Percentiles rank a stretch among this genome's conserved stretches.
phyloP scores from a whole-genome alignment of 2,888 invertebrate species.

The Deilephila porcellus region DNA sequence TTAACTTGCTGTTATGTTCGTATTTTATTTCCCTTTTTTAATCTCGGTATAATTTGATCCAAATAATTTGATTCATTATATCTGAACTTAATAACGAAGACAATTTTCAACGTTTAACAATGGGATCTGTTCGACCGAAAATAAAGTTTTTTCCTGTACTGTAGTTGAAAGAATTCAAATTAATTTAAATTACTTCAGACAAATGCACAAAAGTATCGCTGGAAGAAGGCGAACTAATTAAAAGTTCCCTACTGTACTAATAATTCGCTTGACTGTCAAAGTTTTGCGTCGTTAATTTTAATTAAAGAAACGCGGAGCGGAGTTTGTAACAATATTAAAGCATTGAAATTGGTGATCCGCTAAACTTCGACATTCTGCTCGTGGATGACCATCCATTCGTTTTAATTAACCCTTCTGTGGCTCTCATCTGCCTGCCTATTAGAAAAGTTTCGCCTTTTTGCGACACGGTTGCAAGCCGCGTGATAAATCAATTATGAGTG shows the following conservation, averaged over 20 bases:
- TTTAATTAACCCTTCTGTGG: constrained; percentile 80
- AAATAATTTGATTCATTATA: constrained; percentile 5
- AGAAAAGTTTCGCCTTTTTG: constrained; percentile 67
- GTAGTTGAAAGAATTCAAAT: constrained; percentile 69
- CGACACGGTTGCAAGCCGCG: constrained; percentile 53
- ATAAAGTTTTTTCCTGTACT: constrained; percentile 30
- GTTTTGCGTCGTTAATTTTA: constrained; percentile 85
- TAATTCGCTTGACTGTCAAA: constrained; percentile 85
- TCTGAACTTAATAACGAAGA: not conserved
- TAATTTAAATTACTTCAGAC: constrained; percentile 77
- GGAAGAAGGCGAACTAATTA: constrained; percentile 81
- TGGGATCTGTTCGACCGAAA: constrained; percentile 21
- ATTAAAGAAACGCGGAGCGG: constrained; percentile 82
- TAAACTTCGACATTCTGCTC: constrained; percentile 80
- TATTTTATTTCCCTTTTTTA: constrained; percentile 14
- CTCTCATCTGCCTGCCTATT: constrained; percentile 69
- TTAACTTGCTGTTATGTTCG: constrained; percentile 47
- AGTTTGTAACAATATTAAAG: constrained; percentile 84
- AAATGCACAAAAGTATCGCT: constrained; percentile 81
- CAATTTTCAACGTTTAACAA: constrained; percentile 22
- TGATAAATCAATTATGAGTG: constrained; percentile 67
- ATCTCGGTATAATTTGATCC: constrained; percentile 6
- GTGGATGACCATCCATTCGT: constrained; percentile 81
- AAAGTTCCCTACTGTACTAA: constrained; percentile 83
- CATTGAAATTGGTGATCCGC: constrained; percentile 84